Percentiles rank a stretch among this genome's conserved stretches.
Evolutionary conservation across 2,888 invertebrate species (phyloP).

Genomic region (Scelioninae gen. 2): DNA sequence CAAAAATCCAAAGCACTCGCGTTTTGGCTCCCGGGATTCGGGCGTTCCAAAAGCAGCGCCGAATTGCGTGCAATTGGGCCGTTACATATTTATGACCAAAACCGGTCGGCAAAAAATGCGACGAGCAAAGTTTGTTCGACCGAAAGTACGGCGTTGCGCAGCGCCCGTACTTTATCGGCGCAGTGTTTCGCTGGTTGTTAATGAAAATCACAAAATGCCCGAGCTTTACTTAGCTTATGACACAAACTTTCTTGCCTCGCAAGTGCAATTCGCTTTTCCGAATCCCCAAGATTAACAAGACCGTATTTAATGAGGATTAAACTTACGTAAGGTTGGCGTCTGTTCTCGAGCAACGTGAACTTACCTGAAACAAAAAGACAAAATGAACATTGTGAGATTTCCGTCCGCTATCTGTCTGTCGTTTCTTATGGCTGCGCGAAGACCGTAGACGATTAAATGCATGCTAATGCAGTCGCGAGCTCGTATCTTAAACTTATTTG

Average conservation of each 20-base stretch:
- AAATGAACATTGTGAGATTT: constrained; percentile 55
- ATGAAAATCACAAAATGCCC: constrained; percentile 59
- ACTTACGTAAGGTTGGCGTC: constrained; percentile 60
- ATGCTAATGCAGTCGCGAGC: constrained; percentile 43
- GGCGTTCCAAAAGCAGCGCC: too few species aligned
- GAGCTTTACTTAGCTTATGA: constrained; percentile 59
- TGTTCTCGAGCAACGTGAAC: constrained; percentile 56
- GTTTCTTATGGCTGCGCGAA: constrained; percentile 43
- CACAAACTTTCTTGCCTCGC: constrained; percentile 58
- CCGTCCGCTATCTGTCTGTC: constrained; percentile 29
- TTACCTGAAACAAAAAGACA: constrained; percentile 59
- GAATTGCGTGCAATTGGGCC: constrained; percentile 7
- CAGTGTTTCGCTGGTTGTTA: constrained; percentile 55
- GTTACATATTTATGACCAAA: constrained; percentile 26
- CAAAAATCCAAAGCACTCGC: too few species aligned
- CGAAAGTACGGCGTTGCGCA: constrained; percentile 22
- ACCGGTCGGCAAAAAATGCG: constrained; percentile 19
- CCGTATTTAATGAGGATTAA: constrained; percentile 61
- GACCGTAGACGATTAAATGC: constrained; percentile 43
- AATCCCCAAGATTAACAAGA: constrained; percentile 59
- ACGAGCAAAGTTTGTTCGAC: constrained; percentile 13
- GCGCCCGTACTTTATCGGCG: constrained; percentile 49
- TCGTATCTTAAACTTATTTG: constrained; percentile 39
- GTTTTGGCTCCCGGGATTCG: too few species aligned
- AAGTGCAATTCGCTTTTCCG: constrained; percentile 59